phyloP scores from a whole-genome alignment of 2,888 invertebrate genomes.

The Macropis europaea region DNA sequence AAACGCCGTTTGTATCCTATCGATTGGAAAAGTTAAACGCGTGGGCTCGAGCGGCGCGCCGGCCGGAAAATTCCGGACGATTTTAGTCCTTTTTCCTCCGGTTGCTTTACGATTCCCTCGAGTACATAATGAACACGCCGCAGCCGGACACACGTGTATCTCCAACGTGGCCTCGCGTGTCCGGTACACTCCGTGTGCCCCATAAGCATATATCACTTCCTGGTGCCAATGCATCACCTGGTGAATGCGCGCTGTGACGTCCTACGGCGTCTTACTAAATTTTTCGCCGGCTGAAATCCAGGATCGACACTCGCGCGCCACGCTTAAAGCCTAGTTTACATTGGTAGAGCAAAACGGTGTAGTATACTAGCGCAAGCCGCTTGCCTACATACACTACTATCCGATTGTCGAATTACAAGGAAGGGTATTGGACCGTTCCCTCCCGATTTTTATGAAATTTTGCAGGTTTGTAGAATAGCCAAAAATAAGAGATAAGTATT shows the following conservation, averaged over 20 bases:
- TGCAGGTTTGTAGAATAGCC: too few species aligned
- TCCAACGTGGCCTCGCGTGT: slow-evolving; percentile 29
- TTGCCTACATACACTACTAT: too few species aligned
- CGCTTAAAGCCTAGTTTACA: too few species aligned
- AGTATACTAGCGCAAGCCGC: too few species aligned
- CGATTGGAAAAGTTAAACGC: slow-evolving; percentile 39
- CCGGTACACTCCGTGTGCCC: slow-evolving; percentile 46
- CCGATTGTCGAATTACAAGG: too few species aligned
- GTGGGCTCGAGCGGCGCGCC: background rate
- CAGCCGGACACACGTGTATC: slow-evolving; percentile 31
- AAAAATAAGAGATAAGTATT: too few species aligned
- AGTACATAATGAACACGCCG: slow-evolving; percentile 51
- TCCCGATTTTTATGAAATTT: too few species aligned
- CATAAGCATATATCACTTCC: slow-evolving; percentile 62
- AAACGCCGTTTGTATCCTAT: slow-evolving; percentile 35
- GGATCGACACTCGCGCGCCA: background rate
- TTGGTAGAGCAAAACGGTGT: too few species aligned
- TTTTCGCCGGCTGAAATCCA: too few species aligned
- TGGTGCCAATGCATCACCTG: slow-evolving; percentile 61
- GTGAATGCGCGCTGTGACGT: slow-evolving; percentile 45
- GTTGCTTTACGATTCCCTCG: slow-evolving; percentile 41
- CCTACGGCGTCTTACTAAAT: too few species aligned
- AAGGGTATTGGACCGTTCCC: too few species aligned
- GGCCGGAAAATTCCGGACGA: slow-evolving; percentile 23
- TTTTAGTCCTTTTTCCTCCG: slow-evolving; percentile 10